These are phyloP conservation scores for Tetramorium alpestre DNA, from an alignment of 1,140 invertebrate species.

Conservation along the genomic window DNA sequence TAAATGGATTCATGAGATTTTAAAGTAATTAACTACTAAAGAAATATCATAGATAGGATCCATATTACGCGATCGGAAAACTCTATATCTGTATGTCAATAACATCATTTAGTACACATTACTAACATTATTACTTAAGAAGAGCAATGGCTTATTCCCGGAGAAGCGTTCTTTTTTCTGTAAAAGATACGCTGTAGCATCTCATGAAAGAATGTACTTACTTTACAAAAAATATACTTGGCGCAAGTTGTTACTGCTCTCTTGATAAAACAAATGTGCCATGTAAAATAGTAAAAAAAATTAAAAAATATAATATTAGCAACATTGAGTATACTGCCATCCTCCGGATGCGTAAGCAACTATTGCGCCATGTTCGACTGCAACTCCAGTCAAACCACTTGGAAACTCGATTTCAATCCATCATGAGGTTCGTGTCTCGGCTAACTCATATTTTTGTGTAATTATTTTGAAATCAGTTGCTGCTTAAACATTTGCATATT, in stretches of 20 bases:
- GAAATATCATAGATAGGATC: background rate
- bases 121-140: background rate
- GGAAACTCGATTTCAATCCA: slow-evolving; percentile 43
- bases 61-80: background rate
- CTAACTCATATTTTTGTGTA: slow-evolving; percentile 37
- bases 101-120: background rate
- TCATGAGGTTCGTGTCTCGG: slow-evolving; percentile 66
- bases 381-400: slow-evolving; percentile 57
- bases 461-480: slow-evolving; percentile 64
- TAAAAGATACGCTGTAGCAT: background rate
- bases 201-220: background rate
- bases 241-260: background rate
- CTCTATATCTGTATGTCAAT: background rate
- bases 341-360: slow-evolving; percentile 76
- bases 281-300: background rate
- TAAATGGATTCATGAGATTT: background rate
- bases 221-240: background rate
- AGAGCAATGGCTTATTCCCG: background rate
- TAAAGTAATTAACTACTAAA: background rate
- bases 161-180: background rate
- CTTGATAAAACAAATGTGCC: background rate
- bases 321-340: slow-evolving; percentile 80
- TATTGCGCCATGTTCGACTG: slow-evolving; percentile 62
- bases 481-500: slow-evolving; percentile 20
- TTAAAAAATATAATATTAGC: slow-evolving; percentile 17